These are phyloP conservation scores for Neuroscelio doddi DNA, from an alignment of 2,888 invertebrate species.

Conservation along the genomic window DNA sequence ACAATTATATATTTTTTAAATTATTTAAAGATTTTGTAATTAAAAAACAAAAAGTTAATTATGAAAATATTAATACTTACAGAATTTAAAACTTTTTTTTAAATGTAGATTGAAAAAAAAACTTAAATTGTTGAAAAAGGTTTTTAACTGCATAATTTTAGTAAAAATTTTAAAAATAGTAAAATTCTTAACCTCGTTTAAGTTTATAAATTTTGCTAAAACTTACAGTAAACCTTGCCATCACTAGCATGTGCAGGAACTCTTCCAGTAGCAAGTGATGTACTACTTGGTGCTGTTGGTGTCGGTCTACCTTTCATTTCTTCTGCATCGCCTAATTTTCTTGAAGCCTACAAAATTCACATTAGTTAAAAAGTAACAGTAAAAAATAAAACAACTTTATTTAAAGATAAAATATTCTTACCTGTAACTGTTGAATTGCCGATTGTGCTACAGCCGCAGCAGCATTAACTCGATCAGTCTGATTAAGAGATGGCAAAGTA, in stretches of 20 bases:
- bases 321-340: constrained; percentile 67
- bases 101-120: too few relatives aligned
- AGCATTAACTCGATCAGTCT: constrained; percentile 84
- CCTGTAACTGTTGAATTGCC: constrained; percentile 80
- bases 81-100: too few relatives aligned
- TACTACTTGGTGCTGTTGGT: constrained; percentile 69
- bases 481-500: constrained; percentile 74
- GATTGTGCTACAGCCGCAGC: constrained; percentile 93
- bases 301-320: constrained; percentile 68
- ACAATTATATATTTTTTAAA: too few relatives aligned
- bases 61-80: too few relatives aligned
- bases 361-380: neutral
- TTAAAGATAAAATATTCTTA: constrained; percentile 4
- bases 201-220: too few relatives aligned
- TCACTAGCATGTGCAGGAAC: constrained; percentile 73
- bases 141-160: too few relatives aligned
- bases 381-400: too few relatives aligned
- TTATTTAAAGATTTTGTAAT: too few relatives aligned
- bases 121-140: too few relatives aligned
- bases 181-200: too few relatives aligned
- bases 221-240: constrained; percentile 79
- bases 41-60: too few relatives aligned
- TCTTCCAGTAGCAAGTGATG: constrained; percentile 68
- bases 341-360: constrained; percentile 67
- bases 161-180: too few relatives aligned